Evolutionary conservation across 2,888 invertebrate genomes (phyloP).

Genomic region (Plagiodera versicolora): DNA sequence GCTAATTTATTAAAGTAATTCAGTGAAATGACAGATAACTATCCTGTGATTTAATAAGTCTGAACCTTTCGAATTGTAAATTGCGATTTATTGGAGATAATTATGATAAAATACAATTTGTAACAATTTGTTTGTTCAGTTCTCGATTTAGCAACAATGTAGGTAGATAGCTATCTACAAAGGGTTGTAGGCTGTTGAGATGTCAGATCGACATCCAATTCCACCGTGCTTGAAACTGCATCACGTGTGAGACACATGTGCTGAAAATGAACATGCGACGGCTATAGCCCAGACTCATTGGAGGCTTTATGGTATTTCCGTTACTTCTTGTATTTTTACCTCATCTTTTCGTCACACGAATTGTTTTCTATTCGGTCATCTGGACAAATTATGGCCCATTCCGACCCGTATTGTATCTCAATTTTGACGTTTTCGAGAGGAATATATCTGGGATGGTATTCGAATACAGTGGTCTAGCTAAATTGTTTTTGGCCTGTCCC

Average conservation of each 20-base stretch:
- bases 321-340: conserved; percentile 21
- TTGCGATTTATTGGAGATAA: no score
- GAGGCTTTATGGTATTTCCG: conserved; percentile 25
- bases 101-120: no score
- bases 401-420: background rate
- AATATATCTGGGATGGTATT: background rate
- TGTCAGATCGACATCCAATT: conserved; percentile 12
- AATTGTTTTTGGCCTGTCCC: background rate
- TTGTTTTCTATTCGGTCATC: conserved; percentile 8
- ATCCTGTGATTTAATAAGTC: no score
- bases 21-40: no score
- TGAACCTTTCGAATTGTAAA: no score
- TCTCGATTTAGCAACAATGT: background rate
- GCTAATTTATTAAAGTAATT: no score
- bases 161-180: conserved; percentile 1
- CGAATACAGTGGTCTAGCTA: no score
- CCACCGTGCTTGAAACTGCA: conserved; percentile 26
- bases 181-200: conserved; percentile 9
- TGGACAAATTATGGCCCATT: conserved; percentile 3
- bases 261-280: conserved; percentile 24
- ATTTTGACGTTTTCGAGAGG: background rate
- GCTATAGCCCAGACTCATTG: conserved; percentile 19
- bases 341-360: conserved; percentile 10
- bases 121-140: background rate
- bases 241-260: conserved; percentile 46